Percentiles rank a stretch among this genome's conserved stretches.
Evolutionary conservation across 1,140 invertebrate genomes (phyloP).

Genomic region (Pentalonia nigronervosa): DNA sequence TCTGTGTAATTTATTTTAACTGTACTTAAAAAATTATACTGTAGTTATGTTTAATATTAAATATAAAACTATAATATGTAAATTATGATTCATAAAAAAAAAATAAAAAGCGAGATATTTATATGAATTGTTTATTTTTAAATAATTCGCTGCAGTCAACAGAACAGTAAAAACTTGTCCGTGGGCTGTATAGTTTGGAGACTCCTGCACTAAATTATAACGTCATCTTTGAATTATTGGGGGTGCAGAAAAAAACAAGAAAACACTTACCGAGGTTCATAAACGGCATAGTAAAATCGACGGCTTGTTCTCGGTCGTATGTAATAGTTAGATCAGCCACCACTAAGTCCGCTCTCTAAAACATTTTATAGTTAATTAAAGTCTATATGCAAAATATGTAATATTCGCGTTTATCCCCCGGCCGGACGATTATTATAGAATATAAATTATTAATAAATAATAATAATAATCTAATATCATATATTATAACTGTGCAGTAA

Average conservation of each 20-base stretch:
- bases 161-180: neutral
- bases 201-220: neutral
- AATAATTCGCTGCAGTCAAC: neutral
- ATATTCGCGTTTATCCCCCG: too few relatives aligned
- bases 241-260: neutral
- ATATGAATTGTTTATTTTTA: neutral
- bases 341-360: slow-evolving; percentile 87
- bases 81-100: neutral
- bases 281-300: slow-evolving; percentile 91
- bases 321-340: slow-evolving; percentile 94
- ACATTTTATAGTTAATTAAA: neutral
- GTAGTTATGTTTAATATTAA: neutral
- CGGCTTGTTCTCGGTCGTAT: slow-evolving; percentile 79
- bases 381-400: neutral
- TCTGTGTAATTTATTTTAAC: neutral
- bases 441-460: too few relatives aligned
- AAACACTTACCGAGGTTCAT: slow-evolving; percentile 78
- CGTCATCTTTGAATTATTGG: neutral
- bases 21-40: neutral
- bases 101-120: neutral
- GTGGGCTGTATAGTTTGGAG: neutral
- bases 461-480: too few relatives aligned
- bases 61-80: neutral
- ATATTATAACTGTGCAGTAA: too few relatives aligned
- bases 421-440: too few relatives aligned